Percentiles rank a stretch among this genome's conserved stretches.
Conservation (phyloP, 2,888 invertebrate species). For the Onchidella celtica region DNA sequence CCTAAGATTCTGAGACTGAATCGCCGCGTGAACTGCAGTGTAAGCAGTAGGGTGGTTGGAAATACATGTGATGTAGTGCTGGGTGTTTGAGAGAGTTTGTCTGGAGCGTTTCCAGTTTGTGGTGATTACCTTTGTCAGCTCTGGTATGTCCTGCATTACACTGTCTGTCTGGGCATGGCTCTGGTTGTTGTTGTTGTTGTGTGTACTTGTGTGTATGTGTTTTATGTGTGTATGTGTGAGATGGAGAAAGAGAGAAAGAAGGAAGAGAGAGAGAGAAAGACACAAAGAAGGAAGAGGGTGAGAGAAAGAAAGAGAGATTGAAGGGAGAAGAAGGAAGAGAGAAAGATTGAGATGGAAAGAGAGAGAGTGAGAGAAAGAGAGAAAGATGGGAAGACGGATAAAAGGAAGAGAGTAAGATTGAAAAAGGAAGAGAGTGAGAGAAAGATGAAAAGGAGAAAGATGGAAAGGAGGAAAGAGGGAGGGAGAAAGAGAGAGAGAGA, state of each 20-base stretch:
- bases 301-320: slow-evolving; percentile 2
- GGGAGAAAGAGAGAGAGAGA: neutral
- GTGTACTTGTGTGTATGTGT: too few relatives aligned
- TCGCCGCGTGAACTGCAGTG: too few relatives aligned
- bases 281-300: slow-evolving; percentile 15
- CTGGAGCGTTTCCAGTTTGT: too few relatives aligned
- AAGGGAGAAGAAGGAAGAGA: slow-evolving; percentile 8
- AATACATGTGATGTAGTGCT: too few relatives aligned
- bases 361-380: slow-evolving; percentile 19
- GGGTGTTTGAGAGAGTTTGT: too few relatives aligned
- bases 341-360: neutral
- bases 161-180: too few relatives aligned
- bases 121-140: too few relatives aligned
- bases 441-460: neutral
- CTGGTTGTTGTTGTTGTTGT: too few relatives aligned
- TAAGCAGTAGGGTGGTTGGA: too few relatives aligned
- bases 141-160: too few relatives aligned
- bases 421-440: neutral
- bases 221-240: too few relatives aligned
- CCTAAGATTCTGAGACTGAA: too few relatives aligned
- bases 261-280: slow-evolving; percentile 15
- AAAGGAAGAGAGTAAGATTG: slow-evolving; percentile 11
- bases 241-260: neutral
- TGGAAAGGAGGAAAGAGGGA: neutral
- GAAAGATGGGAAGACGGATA: neutral